Base-by-base conservation (phyloP, 2,797 vertebrate genomes). In the Gallinago stenura region DNA sequence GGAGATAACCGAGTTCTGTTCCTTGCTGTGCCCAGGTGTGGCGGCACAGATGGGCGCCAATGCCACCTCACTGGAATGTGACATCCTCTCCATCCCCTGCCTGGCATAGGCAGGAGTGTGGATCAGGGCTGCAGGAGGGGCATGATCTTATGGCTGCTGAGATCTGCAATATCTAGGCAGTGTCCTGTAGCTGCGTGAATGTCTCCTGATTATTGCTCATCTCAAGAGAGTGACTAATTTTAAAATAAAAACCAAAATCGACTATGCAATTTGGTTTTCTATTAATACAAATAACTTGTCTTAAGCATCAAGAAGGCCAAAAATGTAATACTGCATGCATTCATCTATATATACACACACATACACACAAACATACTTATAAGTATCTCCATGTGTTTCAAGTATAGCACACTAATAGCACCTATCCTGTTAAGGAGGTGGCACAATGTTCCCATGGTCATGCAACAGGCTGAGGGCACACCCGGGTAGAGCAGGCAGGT, bases 41-140 rank as follows among this genome's bases (percentile, higher is more conserved):
- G 20, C 6, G 1, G 13, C 51, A 64, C 0, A 0, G 10, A 22
- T 11, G 12, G 17, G 11, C 15, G 19, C 8, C 31, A 41, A 13
- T 62, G 31, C 7, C 15, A 46, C 16, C 19, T 22, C 3, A 1
- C 15, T 54, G 25, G 41, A 41, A 14, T 0, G 0, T n/a, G 24
- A 12, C 10, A 22, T 21, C 19, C 43, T n/a, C 22, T 69, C 51
- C 58, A 69, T 39, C 37, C 37, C 37, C 37, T 39, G 37, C 37
- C 37, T 39, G 71, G 12, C 26, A 68, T 25, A 37, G 14, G 25
- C 12, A 83, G 26, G 35, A 88, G 18, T 8, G 18, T 41, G 37
- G 9, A 33, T 26, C 12, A 61, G 43, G 35, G 10, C 26, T 71
- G 45, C 35, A 56, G 31, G 5, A 73, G 4, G 4, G 19, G 9